Evolutionary conservation across 2,888 invertebrate species (phyloP).

Genomic region (Ophraella communa): DNA sequence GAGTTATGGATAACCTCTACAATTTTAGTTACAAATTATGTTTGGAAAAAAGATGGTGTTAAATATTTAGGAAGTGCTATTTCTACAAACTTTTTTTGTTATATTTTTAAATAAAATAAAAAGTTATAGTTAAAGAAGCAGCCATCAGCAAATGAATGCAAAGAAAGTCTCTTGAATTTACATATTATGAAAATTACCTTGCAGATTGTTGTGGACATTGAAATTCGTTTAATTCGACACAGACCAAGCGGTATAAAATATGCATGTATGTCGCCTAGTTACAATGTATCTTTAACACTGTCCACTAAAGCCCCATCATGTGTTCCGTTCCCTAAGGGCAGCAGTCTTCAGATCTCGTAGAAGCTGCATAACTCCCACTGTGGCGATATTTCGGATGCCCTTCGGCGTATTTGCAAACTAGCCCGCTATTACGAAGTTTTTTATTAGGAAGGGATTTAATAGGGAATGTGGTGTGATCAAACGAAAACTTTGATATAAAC

Average conservation of each 20-base stretch:
- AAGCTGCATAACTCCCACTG: conserved; percentile 18
- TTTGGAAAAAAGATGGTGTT: too few relatives aligned
- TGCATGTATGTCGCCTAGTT: neutral
- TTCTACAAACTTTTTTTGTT: too few relatives aligned
- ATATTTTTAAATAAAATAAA: too few relatives aligned
- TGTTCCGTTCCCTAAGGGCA: conserved; percentile 2
- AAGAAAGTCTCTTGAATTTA: too few relatives aligned
- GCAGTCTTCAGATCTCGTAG: conserved; percentile 15
- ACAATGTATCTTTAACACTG: conserved; percentile 16
- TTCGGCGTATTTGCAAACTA: conserved; percentile 30
- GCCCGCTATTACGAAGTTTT: conserved; percentile 32
- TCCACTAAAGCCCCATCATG: conserved; percentile 4
- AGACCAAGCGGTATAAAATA: neutral
- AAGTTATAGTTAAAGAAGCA: too few relatives aligned
- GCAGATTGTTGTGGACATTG: too few relatives aligned
- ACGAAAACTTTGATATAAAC: neutral
- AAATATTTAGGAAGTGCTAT: too few relatives aligned
- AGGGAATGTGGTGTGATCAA: conserved; percentile 12
- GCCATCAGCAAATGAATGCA: too few relatives aligned
- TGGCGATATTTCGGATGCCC: conserved; percentile 14
- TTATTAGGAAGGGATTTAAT: conserved; percentile 6
- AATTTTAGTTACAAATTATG: too few relatives aligned
- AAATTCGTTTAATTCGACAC: neutral
- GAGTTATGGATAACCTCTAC: too few relatives aligned
- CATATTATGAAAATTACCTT: too few relatives aligned